Evolutionary conservation across 1,140 invertebrate genomes (phyloP).

Genomic region (Rhynchophorus ferrugineus): DNA sequence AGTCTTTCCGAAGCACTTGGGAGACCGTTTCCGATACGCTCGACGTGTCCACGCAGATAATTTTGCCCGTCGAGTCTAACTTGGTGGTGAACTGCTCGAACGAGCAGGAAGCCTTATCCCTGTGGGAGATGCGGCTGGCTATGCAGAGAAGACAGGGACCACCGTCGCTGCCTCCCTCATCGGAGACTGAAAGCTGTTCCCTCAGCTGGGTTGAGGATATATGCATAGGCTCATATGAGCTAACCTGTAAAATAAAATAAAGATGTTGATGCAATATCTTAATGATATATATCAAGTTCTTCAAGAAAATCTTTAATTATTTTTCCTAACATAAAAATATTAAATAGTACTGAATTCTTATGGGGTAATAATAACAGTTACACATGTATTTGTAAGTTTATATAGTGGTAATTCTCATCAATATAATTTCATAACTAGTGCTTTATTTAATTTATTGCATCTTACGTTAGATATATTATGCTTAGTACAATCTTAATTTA

Average conservation of each 20-base stretch:
- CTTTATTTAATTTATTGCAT: no score
- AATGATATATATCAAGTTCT: no score
- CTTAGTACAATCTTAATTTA: no score
- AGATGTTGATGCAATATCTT: not conserved
- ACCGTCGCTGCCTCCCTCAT: constrained; percentile 40
- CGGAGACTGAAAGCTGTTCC: constrained; percentile 46
- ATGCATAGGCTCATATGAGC: constrained; percentile 70
- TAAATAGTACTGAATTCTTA: no score
- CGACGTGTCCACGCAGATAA: constrained; percentile 69
- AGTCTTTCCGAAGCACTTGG: constrained; percentile 61
- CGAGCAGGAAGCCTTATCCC: constrained; percentile 66
- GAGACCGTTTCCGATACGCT: constrained; percentile 56
- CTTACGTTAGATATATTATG: no score
- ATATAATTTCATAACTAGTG: no score
- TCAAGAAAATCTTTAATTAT: no score
- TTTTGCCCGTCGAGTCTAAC: constrained; percentile 76
- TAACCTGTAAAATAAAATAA: constrained; percentile 4
- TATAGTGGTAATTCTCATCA: no score
- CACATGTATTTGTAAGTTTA: no score
- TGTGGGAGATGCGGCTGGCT: constrained; percentile 72
- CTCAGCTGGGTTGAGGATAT: constrained; percentile 50
- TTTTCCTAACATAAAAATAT: no score
- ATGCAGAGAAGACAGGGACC: constrained; percentile 66
- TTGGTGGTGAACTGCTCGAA: constrained; percentile 89
- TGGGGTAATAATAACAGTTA: no score